Percentiles rank a stretch among this genome's conserved stretches.
Conservation (phyloP, 2,888 invertebrate species). For the Pelosia muscerda region DNA sequence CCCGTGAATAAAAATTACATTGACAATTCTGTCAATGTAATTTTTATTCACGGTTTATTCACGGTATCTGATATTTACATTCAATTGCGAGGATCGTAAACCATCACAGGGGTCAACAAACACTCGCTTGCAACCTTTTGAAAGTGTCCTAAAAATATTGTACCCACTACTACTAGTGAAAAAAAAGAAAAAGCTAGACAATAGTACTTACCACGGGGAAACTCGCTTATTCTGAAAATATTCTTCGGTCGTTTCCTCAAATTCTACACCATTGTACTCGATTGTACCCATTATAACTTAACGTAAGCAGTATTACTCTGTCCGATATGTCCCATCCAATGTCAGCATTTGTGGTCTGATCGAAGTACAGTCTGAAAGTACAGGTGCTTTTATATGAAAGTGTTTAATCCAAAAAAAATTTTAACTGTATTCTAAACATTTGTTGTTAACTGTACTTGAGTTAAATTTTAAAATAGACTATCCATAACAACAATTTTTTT, state of each 20-base stretch:
- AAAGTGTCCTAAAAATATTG: too few relatives aligned
- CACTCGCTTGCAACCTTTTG: not conserved
- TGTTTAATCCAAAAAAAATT: not conserved
- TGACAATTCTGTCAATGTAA: too few relatives aligned
- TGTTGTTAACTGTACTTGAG: not conserved
- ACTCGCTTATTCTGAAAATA: not conserved
- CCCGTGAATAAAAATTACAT: too few relatives aligned
- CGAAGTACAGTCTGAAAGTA: not conserved
- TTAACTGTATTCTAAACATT: not conserved
- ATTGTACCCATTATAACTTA: conserved; percentile 1
- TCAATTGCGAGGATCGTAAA: too few relatives aligned
- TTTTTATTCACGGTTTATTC: too few relatives aligned
- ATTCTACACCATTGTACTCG: not conserved
- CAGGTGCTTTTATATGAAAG: not conserved
- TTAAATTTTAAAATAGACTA: not conserved
- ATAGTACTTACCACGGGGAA: not conserved
- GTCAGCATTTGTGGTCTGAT: conserved; percentile 6
- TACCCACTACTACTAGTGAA: not conserved
- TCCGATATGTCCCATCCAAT: not conserved
- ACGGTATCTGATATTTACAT: too few relatives aligned
- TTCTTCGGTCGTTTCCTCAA: not conserved
- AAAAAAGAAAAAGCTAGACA: too few relatives aligned
- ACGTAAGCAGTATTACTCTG: conserved; percentile 10
- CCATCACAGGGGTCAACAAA: not conserved
- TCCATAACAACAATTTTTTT: not conserved